These are phyloP conservation scores for Melipona beecheii DNA, from an alignment of 2,888 invertebrate genomes.

Conservation along the genomic window DNA sequence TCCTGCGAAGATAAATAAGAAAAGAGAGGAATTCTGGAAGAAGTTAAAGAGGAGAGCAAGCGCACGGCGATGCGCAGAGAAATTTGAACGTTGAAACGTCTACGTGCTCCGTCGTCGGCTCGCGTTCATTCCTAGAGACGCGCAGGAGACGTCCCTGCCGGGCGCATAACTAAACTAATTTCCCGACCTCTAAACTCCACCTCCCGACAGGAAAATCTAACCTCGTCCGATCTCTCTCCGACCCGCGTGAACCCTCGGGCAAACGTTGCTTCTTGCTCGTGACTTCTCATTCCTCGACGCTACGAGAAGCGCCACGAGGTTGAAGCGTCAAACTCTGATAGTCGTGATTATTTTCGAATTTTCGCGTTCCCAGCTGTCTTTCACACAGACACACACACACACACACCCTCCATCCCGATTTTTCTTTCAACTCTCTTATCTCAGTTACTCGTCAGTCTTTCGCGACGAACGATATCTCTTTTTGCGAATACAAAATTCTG, in stretches of 20 bases:
- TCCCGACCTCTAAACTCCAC: constrained; percentile 78
- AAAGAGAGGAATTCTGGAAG: constrained; percentile 46
- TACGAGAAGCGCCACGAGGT: constrained; percentile 15
- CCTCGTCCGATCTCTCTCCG: constrained; percentile 22
- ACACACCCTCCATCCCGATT: neutral
- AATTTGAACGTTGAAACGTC: constrained; percentile 56
- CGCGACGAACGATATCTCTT: neutral
- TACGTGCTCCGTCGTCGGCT: constrained; percentile 75
- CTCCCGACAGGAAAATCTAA: constrained; percentile 68
- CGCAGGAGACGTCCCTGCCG: constrained; percentile 77
- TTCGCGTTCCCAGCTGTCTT: neutral
- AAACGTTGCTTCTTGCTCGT: constrained; percentile 75
- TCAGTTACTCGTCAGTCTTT: neutral
- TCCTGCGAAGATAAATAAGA: constrained; percentile 39
- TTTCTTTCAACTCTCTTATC: neutral
- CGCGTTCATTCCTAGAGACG: constrained; percentile 68
- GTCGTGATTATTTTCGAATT: constrained; percentile 46
- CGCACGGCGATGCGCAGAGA: constrained; percentile 15
- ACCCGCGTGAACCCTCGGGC: constrained; percentile 55
- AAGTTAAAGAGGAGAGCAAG: constrained; percentile 24
- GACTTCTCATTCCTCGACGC: constrained; percentile 48
- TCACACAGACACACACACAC: too few species aligned
- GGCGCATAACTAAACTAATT: constrained; percentile 83
- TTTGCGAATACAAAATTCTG: neutral
- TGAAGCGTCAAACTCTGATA: constrained; percentile 13